These are phyloP conservation scores for Corythucha ciliata DNA, from an alignment of 2,888 invertebrate genomes.

Conservation along the genomic window DNA sequence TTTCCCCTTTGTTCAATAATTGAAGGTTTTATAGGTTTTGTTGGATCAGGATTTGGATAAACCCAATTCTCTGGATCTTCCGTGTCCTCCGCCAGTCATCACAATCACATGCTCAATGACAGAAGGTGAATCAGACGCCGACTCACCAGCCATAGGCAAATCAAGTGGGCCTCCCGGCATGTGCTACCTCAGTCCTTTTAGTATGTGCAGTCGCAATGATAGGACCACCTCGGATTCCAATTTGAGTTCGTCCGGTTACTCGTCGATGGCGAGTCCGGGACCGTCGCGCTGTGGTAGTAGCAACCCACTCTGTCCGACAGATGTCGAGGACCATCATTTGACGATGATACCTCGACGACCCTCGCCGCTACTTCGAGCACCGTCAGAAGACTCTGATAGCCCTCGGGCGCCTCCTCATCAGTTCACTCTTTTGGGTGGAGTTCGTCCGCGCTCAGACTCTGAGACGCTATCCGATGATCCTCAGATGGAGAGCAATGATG, in stretches of 20 bases:
- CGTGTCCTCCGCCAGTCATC: constrained; percentile 57
- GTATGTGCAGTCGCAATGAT: constrained; percentile 60
- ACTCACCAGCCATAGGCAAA: constrained; percentile 45
- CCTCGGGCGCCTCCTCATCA: constrained; percentile 38
- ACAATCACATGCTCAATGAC: constrained; percentile 67
- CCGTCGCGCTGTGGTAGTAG: constrained; percentile 72
- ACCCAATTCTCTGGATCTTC: constrained; percentile 51
- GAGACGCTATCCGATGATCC: constrained; percentile 66
- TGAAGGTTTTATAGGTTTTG: too few relatives aligned
- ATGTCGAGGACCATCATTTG: constrained; percentile 53
- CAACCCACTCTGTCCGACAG: constrained; percentile 65
- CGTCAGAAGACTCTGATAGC: constrained; percentile 44
- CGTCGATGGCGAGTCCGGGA: constrained; percentile 76
- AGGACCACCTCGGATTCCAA: constrained; percentile 74
- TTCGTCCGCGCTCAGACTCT: constrained; percentile 62
- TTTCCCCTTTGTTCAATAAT: too few relatives aligned
- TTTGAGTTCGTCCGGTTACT: constrained; percentile 73
- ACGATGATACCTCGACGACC: constrained; percentile 45
- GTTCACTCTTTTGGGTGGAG: too few relatives aligned
- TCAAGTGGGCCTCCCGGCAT: constrained; percentile 45
- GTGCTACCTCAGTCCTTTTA: constrained; percentile 70
- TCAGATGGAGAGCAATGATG: constrained; percentile 61
- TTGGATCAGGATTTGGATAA: constrained; percentile 54
- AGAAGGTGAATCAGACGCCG: constrained; percentile 63
- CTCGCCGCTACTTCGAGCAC: constrained; percentile 54